A percentile compares a stretch with the other conserved stretches of the same genome.
Conservation (phyloP, 1,140 invertebrate genomes). For the Arion vulgaris region DNA sequence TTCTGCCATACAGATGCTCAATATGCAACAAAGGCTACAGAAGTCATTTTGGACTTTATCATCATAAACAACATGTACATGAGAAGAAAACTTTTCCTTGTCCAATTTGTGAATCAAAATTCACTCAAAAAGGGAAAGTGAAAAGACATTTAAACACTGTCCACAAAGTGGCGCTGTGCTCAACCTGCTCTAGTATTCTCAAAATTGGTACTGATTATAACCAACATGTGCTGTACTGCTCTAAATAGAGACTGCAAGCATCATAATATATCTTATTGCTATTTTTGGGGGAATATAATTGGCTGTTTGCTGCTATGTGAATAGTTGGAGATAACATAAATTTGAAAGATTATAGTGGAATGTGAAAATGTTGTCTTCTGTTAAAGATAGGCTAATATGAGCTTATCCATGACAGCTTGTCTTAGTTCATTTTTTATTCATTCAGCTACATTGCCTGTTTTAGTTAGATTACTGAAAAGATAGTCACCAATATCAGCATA, state of each 20-base stretch:
- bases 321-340: too few relatives aligned
- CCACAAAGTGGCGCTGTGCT: background rate
- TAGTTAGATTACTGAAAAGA: too few relatives aligned
- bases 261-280: background rate
- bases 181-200: conserved; percentile 3
- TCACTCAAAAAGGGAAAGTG: conserved; percentile 25
- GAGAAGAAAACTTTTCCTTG: conserved; percentile 25
- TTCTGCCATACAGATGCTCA: conserved; percentile 17
- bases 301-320: too few relatives aligned
- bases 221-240: conserved; percentile 29
- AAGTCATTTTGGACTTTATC: conserved; percentile 13
- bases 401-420: too few relatives aligned
- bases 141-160: conserved; percentile 24
- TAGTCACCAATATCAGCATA: too few relatives aligned
- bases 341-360: too few relatives aligned
- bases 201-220: conserved; percentile 21
- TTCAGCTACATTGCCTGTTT: too few relatives aligned
- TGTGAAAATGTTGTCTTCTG: too few relatives aligned
- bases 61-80: conserved; percentile 19
- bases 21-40: conserved; percentile 27
- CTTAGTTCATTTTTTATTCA: too few relatives aligned
- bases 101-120: conserved; percentile 25
- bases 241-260: background rate
- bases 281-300: background rate
- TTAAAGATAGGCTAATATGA: too few relatives aligned